These are phyloP conservation scores for Tetropium fuscum DNA, from an alignment of 2,888 invertebrate species.

Conservation along the genomic window DNA sequence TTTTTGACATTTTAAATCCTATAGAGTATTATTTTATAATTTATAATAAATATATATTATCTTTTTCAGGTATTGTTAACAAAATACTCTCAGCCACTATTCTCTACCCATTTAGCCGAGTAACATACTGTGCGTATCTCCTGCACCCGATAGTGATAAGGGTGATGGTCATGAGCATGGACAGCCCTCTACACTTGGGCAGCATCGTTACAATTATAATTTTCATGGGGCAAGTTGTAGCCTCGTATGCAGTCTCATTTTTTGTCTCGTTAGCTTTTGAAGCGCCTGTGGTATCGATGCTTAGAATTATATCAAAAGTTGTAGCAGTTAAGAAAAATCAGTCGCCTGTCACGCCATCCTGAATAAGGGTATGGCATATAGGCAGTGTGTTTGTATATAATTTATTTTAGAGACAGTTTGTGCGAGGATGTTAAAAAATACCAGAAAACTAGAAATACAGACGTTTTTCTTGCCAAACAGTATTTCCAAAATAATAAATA, in stretches of 20 bases:
- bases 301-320: constrained; percentile 70
- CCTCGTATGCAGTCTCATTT: constrained; percentile 83
- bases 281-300: constrained; percentile 86
- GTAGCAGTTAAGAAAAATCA: constrained; percentile 42
- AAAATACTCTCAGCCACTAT: constrained; percentile 80
- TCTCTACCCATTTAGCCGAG: constrained; percentile 86
- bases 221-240: constrained; percentile 85
- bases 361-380: too few species aligned
- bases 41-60: too few species aligned
- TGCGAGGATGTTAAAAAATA: background rate
- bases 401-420: constrained; percentile 29
- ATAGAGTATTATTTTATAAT: too few species aligned
- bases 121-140: constrained; percentile 89
- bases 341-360: constrained; percentile 4
- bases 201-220: constrained; percentile 82
- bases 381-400: constrained; percentile 39
- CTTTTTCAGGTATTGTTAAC: constrained; percentile 72
- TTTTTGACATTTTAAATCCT: too few species aligned
- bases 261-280: constrained; percentile 85
- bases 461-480: constrained; percentile 9
- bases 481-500: too few species aligned
- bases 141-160: constrained; percentile 87
- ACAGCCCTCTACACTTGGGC: constrained; percentile 85
- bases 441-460: background rate
- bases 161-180: constrained; percentile 83